phyloP scores from a whole-genome alignment of 2,797 vertebrate genomes.

The Falco concolor region DNA sequence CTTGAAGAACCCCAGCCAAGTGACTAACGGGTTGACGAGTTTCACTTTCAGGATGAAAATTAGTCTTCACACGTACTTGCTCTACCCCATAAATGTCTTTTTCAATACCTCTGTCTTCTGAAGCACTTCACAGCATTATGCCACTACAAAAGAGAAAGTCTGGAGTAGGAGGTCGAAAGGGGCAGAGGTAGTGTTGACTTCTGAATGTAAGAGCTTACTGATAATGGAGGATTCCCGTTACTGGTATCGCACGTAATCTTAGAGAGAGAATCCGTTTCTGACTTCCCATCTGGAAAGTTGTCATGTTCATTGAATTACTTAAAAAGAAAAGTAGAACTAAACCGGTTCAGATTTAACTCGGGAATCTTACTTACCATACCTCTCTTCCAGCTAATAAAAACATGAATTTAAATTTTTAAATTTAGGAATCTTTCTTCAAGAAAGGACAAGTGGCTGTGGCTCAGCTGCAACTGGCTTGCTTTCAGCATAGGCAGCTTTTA shows the following conservation, averaged over 20 bases:
- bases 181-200: neutral
- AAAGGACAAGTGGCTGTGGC: neutral
- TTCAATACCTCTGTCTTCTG: neutral
- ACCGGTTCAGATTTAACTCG: neutral
- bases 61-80: neutral
- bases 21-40: neutral
- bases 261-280: neutral
- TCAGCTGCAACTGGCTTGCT: neutral
- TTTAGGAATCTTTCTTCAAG: neutral
- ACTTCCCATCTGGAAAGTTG: neutral
- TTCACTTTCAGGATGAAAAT: neutral
- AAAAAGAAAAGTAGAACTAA: neutral
- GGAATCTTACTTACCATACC: neutral
- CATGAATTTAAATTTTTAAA: neutral
- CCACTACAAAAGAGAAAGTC: neutral
- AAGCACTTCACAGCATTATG: rapidly evolving
- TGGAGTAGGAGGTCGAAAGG: rapidly evolving
- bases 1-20: neutral
- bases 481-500: neutral
- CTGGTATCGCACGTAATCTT: neutral
- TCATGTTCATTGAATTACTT: neutral
- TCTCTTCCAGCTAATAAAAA: neutral
- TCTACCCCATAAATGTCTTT: neutral
- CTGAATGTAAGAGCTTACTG: neutral
- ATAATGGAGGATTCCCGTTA: neutral